These are phyloP conservation scores for Trichopoda pennipes DNA, from an alignment of 2,888 invertebrate species.

Conservation along the genomic window DNA sequence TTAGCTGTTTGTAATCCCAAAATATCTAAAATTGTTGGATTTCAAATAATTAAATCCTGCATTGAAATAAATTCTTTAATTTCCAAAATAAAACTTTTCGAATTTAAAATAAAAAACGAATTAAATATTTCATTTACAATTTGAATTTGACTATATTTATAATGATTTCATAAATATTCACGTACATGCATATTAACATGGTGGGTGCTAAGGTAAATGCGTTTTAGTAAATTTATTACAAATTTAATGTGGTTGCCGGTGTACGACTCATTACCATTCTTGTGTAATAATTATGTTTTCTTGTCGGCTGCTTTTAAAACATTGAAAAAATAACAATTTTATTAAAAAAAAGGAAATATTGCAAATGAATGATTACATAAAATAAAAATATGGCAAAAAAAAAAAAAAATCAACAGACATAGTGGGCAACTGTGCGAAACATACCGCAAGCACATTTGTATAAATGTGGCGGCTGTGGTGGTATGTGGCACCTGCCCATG, in stretches of 20 bases:
- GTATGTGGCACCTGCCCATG: constrained; percentile 65
- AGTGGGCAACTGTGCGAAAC: constrained; percentile 64
- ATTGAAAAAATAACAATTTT: constrained; percentile 56
- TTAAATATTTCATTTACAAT: too few species aligned
- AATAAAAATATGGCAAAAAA: constrained; percentile 26
- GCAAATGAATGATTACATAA: constrained; percentile 54
- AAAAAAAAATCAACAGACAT: constrained; percentile 24
- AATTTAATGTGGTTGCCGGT: constrained; percentile 21
- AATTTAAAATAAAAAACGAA: too few species aligned
- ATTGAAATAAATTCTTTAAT: too few species aligned
- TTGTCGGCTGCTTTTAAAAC: constrained; percentile 47
- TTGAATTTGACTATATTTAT: too few species aligned
- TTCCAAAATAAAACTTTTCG: too few species aligned
- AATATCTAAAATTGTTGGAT: too few species aligned
- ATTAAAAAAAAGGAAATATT: constrained; percentile 38
- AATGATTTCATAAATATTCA: too few species aligned
- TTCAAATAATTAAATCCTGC: too few species aligned
- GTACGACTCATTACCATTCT: constrained; percentile 65
- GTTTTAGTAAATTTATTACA: constrained; percentile 38
- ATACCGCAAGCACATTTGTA: constrained; percentile 33
- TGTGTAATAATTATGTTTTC: constrained; percentile 61
- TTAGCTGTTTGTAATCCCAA: too few species aligned
- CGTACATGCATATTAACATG: constrained; percentile 16
- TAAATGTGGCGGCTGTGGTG: constrained; percentile 50
- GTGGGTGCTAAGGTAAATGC: constrained; percentile 47